phyloP scores from a whole-genome alignment of 2,113 vertebrate genomes.

The Scomber japonicus region DNA sequence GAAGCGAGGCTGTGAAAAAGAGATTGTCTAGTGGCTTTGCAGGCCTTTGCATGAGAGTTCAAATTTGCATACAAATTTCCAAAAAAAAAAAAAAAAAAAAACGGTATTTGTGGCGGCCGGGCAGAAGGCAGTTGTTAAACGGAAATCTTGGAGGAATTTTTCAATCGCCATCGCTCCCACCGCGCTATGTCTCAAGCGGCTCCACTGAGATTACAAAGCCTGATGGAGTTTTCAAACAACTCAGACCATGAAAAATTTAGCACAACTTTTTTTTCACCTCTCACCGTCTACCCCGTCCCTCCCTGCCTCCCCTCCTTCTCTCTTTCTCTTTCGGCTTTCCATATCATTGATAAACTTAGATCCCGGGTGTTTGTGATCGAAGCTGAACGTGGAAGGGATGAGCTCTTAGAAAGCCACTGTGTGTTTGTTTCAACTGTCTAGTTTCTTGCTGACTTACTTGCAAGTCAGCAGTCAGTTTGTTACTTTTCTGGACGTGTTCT shows the following conservation, averaged over 20 bases:
- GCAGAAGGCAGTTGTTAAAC: constrained; percentile 44
- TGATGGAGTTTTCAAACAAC: constrained; percentile 48
- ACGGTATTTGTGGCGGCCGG: neutral
- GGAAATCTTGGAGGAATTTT: constrained; percentile 40
- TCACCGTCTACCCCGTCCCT: neutral
- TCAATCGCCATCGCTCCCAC: constrained; percentile 13
- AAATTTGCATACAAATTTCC: constrained; percentile 60
- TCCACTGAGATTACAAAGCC: constrained; percentile 47
- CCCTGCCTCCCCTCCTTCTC: too few species aligned
- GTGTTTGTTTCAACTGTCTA: constrained; percentile 8
- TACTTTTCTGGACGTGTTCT: constrained; percentile 25
- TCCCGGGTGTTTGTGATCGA: constrained; percentile 14
- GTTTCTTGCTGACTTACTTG: constrained; percentile 34
- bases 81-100: constrained; percentile 6
- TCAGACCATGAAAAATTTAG: constrained; percentile 46
- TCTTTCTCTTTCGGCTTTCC: neutral
- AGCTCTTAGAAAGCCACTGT: constrained; percentile 7
- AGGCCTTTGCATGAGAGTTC: constrained; percentile 50
- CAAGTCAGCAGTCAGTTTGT: constrained; percentile 54
- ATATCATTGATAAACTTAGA: constrained; percentile 4
- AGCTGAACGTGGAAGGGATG: constrained; percentile 9
- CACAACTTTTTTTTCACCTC: neutral
- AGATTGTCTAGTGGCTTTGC: constrained; percentile 59
- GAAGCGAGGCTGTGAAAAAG: constrained; percentile 57
- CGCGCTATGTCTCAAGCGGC: constrained; percentile 32